phyloP scores from a whole-genome alignment of 2,113 vertebrate species.

The Maccullochella peelii region DNA sequence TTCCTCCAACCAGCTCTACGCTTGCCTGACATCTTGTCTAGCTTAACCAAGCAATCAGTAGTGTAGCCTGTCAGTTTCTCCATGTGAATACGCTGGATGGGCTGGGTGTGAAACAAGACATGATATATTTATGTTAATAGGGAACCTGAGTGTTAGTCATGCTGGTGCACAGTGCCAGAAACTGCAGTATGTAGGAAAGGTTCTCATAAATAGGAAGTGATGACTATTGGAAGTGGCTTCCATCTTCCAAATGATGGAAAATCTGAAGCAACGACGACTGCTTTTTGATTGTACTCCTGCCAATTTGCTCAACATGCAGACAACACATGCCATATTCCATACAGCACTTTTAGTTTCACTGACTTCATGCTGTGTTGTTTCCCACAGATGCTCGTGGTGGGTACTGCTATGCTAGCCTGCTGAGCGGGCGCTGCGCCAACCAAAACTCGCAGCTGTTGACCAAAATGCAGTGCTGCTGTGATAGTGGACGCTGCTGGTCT shows the following conservation, averaged over 20 bases:
- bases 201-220: constrained; percentile 64
- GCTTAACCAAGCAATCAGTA: constrained; percentile 29
- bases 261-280: constrained; percentile 28
- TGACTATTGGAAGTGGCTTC: constrained; percentile 55
- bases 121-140: constrained; percentile 67
- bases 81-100: constrained; percentile 32
- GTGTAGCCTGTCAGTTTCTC: constrained; percentile 39
- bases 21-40: constrained; percentile 50
- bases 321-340: constrained; percentile 39
- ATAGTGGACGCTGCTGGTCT: constrained; percentile 93
- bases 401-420: constrained; percentile 90
- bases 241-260: constrained; percentile 62
- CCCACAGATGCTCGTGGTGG: constrained; percentile 91
- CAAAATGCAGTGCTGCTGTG: constrained; percentile 95
- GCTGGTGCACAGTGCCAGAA: constrained; percentile 61
- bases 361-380: constrained; percentile 50
- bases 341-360: neutral
- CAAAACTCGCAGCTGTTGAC: constrained; percentile 90
- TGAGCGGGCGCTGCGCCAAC: constrained; percentile 90
- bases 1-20: constrained; percentile 11
- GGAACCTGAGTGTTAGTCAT: constrained; percentile 62
- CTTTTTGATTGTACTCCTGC: constrained; percentile 50
- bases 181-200: constrained; percentile 61
- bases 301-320: constrained; percentile 47
- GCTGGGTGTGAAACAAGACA: constrained; percentile 58